Evolutionary conservation across 2,888 invertebrate species (phyloP), one percentile per base, ranked within the genome.

Genomic region (Drosophila robusta): DNA sequence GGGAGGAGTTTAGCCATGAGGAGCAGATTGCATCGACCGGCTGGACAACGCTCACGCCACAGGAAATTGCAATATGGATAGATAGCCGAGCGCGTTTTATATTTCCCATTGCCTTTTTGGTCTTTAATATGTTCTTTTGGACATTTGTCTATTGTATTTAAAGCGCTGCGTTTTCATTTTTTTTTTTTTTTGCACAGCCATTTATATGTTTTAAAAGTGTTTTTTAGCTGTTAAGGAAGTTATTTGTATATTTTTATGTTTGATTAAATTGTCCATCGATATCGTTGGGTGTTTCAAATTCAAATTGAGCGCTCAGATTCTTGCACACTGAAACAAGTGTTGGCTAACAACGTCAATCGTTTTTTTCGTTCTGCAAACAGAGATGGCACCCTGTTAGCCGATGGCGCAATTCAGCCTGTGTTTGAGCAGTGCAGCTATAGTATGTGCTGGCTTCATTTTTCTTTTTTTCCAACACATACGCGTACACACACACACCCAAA

Each of bases 21-120:
- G 78, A 77, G 16, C 75, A 74, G 29, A 80, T 84, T 26, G 76
- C 79, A 32, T 68, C 74, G 4, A 74, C 92, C 60, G 92, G 93
- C 26, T 95, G 96, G 95, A 96, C 96, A 49, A 96, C 96, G 12
- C 96, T 97, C 95, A 97, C 97, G 1, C 97, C 97, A 0, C 97
- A 97, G 86, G 96, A 97, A 92, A 96, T 97, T 61, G 96, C 97
- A 73, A 95, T 95, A 55, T 97, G 97, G 96, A 97, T 97, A 75
- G 97, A 97, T 83, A 79, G 79, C 58, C 93, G 97, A 58, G 96
- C 97, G 26, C 93, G 97, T 54, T 93, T 96, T 38, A 93, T 96
- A 2, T 97, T 97, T 91, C 97, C 97, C 0, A 91, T 95, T 4
- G 93, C 95, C 9, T 97, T 97, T 90, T 87, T 97, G 14, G 94